Evolutionary conservation across 2,888 invertebrate species (phyloP).

Genomic region (Incurvaria masculella): DNA sequence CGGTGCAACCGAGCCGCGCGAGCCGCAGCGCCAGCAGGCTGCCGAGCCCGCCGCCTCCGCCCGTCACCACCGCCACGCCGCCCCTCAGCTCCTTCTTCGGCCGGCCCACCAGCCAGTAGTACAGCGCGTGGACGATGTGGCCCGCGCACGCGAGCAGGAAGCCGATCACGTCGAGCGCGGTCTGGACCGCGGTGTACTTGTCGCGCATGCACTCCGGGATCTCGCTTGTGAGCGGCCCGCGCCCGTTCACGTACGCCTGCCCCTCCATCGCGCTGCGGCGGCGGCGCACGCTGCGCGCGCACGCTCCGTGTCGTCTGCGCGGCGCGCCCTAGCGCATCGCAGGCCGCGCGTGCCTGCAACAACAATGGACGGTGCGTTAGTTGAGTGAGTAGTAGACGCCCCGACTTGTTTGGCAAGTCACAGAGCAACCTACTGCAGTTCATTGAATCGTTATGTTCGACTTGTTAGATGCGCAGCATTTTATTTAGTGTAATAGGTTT

Average conservation of each 20-base stretch:
- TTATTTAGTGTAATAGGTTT: too few species aligned
- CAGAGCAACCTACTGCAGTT: too few species aligned
- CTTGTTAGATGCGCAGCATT: too few species aligned
- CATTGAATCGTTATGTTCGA: too few species aligned
- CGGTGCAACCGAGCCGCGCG: conserved; percentile 71
- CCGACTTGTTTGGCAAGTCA: too few species aligned
- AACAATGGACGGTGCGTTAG: too few species aligned
- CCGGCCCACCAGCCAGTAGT: conserved; percentile 59
- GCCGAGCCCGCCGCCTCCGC: conserved; percentile 85
- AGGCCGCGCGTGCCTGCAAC: too few species aligned
- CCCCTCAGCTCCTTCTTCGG: conserved; percentile 68
- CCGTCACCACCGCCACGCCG: conserved; percentile 82
- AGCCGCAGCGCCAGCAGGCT: conserved; percentile 72
- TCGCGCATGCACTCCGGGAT: conserved; percentile 50
- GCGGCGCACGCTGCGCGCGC: too few species aligned
- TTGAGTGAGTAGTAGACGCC: too few species aligned
- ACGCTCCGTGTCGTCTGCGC: too few species aligned
- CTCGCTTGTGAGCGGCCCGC: conserved; percentile 43
- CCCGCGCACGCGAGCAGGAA: conserved; percentile 49
- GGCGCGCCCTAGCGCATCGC: too few species aligned
- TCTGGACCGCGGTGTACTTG: conserved; percentile 49
- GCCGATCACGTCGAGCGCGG: conserved; percentile 54
- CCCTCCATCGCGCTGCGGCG: conserved; percentile 37
- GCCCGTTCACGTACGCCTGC: conserved; percentile 43
- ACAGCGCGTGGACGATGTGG: conserved; percentile 54